These are phyloP conservation scores for Thecocarcelia acutangulata DNA, from an alignment of 2,888 invertebrate genomes.

Conservation along the genomic window DNA sequence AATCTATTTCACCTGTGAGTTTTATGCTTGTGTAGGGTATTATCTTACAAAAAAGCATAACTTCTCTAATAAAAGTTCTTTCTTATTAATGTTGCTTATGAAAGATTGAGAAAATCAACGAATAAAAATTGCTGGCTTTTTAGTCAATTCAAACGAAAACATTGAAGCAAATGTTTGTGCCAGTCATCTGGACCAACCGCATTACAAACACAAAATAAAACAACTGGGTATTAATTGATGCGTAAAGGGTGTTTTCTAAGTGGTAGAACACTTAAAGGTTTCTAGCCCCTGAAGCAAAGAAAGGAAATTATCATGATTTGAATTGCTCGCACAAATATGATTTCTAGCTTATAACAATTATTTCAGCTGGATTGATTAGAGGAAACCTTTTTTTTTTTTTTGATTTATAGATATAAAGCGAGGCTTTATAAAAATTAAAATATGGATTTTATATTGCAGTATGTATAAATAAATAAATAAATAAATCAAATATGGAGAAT, in stretches of 20 bases:
- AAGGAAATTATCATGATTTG: too few species aligned
- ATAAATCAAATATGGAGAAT: too few species aligned
- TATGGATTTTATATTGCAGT: too few species aligned
- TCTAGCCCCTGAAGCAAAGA: too few species aligned
- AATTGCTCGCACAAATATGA: too few species aligned
- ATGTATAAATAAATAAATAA: too few species aligned
- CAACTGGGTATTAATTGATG: neutral
- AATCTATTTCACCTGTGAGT: too few species aligned
- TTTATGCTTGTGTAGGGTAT: neutral
- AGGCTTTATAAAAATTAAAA: too few species aligned
- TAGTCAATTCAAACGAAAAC: slow-evolving; percentile 2
- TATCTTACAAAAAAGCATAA: neutral
- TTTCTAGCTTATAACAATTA: too few species aligned
- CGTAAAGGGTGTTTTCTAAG: neutral
- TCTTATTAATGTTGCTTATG: slow-evolving; percentile 23
- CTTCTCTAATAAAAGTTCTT: neutral
- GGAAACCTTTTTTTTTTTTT: too few species aligned
- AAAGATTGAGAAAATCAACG: neutral
- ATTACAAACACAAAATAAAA: slow-evolving; percentile 38
- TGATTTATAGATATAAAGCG: too few species aligned
- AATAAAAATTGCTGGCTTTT: slow-evolving; percentile 23
- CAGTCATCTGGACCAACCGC: slow-evolving; percentile 58
- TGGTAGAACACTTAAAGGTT: neutral
- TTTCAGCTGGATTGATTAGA: too few species aligned
- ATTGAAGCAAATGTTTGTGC: slow-evolving; percentile 13